Conservation (phyloP, 37 sponge, comb jelly and placozoan genomes). For the Ianthella basta region DNA sequence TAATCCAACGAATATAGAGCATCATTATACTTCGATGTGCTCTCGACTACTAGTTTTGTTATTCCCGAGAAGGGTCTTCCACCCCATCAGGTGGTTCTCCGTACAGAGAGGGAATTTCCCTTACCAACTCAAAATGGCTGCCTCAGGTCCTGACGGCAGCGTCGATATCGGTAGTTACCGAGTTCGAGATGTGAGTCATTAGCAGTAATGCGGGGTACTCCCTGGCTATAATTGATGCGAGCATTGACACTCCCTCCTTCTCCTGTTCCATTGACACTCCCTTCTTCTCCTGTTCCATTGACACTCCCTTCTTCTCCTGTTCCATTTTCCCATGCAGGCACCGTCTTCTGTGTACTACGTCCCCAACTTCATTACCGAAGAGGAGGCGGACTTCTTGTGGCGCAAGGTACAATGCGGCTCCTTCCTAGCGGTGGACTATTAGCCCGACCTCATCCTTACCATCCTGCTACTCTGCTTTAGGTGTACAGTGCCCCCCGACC, state of each 20-base stretch:
- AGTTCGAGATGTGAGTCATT: too few relatives aligned
- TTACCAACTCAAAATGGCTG: background rate
- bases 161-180: too few relatives aligned
- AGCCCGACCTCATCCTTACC: too few relatives aligned
- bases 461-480: slow-evolving; percentile 26
- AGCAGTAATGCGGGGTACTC: too few relatives aligned
- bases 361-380: slow-evolving; percentile 81
- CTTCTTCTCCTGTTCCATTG: background rate
- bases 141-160: too few relatives aligned
- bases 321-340: slow-evolving; percentile 31
- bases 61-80: background rate
- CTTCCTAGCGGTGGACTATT: too few relatives aligned
- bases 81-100: background rate
- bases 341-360: slow-evolving; percentile 89
- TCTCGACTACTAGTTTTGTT: too few relatives aligned
- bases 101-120: slow-evolving; percentile 2
- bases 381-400: slow-evolving; percentile 68
- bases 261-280: background rate
- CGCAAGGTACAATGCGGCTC: slow-evolving; percentile 43
- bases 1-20: too few relatives aligned
- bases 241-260: background rate
- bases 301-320: background rate
- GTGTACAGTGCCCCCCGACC: slow-evolving; percentile 87
- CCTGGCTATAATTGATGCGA: too few relatives aligned
- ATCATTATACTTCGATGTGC: too few relatives aligned